Evolutionary conservation across 2,888 invertebrate species (phyloP).

Genomic region (Ellobium chinense): DNA sequence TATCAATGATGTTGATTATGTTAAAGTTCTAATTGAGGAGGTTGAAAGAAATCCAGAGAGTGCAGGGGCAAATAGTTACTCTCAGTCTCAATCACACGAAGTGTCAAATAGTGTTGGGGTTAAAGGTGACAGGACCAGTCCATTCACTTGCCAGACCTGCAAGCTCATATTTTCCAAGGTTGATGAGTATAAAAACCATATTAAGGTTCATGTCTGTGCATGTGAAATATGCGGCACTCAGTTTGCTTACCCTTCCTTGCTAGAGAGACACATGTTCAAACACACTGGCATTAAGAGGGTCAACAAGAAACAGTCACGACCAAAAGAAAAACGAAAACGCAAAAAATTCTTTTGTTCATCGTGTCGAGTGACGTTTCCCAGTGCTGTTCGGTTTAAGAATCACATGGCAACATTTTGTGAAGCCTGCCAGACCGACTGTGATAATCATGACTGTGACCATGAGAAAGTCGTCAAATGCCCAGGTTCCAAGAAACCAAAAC

Average conservation of each 20-base stretch:
- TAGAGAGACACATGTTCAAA: slow-evolving; percentile 3
- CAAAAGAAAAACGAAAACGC: neutral
- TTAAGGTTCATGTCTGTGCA: neutral
- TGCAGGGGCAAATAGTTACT: neutral
- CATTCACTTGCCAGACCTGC: neutral
- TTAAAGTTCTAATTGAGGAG: neutral
- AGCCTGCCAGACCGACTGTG: neutral
- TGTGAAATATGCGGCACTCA: slow-evolving; percentile 1
- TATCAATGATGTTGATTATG: neutral
- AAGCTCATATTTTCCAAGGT: neutral
- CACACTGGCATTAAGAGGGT: neutral
- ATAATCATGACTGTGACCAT: neutral
- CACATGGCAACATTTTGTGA: neutral
- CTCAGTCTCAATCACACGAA: neutral
- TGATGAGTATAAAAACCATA: neutral
- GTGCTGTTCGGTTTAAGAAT: neutral
- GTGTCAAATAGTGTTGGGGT: neutral
- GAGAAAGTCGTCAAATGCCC: neutral
- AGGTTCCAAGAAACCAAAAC: neutral
- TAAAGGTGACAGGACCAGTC: neutral
- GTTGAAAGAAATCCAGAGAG: neutral
- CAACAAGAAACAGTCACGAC: neutral
- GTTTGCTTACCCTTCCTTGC: neutral
- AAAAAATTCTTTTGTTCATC: neutral
- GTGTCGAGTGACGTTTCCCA: neutral